Conservation (phyloP, 2,113 vertebrate species). For the Phylloscopus trochiloides region DNA sequence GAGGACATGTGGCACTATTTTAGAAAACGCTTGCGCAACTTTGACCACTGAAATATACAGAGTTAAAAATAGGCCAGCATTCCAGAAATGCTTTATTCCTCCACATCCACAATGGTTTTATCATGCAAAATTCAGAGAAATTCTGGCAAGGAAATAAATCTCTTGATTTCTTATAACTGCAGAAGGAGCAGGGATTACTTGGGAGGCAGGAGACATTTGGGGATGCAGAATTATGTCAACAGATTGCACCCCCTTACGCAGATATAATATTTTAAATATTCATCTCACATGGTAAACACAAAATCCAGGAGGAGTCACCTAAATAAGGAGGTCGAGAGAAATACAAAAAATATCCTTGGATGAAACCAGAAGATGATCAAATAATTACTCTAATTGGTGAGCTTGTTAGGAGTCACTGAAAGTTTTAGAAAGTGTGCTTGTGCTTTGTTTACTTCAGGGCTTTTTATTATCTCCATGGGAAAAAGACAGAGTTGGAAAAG, state of each 20-base stretch:
- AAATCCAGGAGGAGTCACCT: not conserved
- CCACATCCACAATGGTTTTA: not conserved
- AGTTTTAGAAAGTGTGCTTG: not conserved
- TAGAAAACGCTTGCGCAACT: not conserved
- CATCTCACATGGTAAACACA: not conserved
- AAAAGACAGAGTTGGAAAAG: not conserved
- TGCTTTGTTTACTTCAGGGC: not conserved
- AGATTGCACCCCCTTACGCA: not conserved
- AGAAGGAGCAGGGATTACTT: not conserved
- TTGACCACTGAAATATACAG: slow-evolving; percentile 9
- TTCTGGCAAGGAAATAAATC: not conserved
- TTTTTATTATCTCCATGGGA: not conserved
- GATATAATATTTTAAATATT: not conserved
- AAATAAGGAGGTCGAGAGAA: not conserved
- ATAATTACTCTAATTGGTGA: not conserved
- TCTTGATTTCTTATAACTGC: not conserved
- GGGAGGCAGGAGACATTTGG: not conserved
- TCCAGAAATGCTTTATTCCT: slow-evolving; percentile 2
- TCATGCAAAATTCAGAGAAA: not conserved
- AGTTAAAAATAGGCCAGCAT: slow-evolving; percentile 15
- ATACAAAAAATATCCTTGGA: not conserved
- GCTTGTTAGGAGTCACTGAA: not conserved
- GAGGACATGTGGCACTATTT: slow-evolving; percentile 46
- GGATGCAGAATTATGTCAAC: not conserved
- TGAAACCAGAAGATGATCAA: not conserved